Base-by-base conservation (phyloP, 2,888 invertebrate species). In the Mesorhabditis belari region DNA sequence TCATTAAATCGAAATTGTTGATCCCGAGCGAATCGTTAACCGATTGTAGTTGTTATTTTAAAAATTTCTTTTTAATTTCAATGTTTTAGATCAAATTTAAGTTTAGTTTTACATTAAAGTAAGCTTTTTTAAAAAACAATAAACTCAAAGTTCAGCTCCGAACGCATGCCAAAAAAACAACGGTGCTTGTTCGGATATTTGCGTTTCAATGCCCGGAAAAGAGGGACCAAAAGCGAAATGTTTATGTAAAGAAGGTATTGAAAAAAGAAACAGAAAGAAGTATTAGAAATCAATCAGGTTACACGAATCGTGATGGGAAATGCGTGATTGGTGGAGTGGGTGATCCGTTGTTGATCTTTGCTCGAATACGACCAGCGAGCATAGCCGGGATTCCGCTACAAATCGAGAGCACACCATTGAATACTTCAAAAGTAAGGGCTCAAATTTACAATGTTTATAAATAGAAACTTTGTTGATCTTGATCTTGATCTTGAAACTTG, bases 281-380 rank as follows among this genome's bases (percentile, higher is more conserved):
- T 4, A 60, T 60, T 28, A 6, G 58, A n/a, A 61, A 62, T 26
- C 21, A 53, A 29, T 60, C 60, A 19, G 65, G 63, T 17, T 21
- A 56, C 17, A 23, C 28, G 60, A 63, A 44, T 66, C 17, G 66
- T 44, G 3, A 19, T 4, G 55, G 23, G 21, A 19, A 27, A 9
- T 21, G 53, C n/a, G 23, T 21, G 4, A 9, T 19, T 0, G 52
- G 24, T 4, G 21, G 53, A 12, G 50, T 58, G 24, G 58, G 61
- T n/a, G 49, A 57, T 17, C 62, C 62, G 5, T 50, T 74, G 82
- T 81, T 90, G 54, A 80, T 89, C 21, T 85, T 87, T 74, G 86
- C 86, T 17, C 87, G 87, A 82, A 86, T 86, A 62, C 84, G 85
- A 66, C 88, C 90, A 65, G 86, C 88, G 23, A 86, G 88, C 82